Evolutionary conservation across 2,888 invertebrate species (phyloP).

Genomic region (Pteria penguin): DNA sequence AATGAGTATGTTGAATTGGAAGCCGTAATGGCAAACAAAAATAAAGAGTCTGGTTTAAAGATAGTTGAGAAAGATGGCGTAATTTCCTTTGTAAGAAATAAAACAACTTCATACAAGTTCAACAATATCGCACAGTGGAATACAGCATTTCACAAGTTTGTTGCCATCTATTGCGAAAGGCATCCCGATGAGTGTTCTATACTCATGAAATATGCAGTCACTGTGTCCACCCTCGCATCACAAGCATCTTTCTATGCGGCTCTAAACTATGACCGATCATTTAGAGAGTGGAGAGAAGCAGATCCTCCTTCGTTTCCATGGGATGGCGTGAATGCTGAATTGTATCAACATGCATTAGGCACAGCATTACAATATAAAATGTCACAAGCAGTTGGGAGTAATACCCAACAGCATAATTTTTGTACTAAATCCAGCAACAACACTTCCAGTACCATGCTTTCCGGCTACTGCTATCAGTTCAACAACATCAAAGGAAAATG

Average conservation of each 20-base stretch:
- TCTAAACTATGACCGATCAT: constrained; percentile 11
- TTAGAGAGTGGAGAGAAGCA: constrained; percentile 5
- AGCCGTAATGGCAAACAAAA: no score
- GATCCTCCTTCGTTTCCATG: background rate
- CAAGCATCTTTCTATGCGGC: background rate
- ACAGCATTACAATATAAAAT: no score
- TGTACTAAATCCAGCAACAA: no score
- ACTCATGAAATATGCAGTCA: constrained; percentile 2
- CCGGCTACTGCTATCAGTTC: background rate
- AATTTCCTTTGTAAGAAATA: no score
- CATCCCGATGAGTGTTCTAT: background rate
- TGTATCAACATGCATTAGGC: background rate
- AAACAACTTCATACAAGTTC: no score
- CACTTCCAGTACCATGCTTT: no score
- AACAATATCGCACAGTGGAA: background rate
- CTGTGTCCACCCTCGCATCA: background rate
- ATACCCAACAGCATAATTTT: no score
- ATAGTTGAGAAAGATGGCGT: no score
- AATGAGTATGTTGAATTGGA: no score
- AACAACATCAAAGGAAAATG: no score
- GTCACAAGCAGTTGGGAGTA: no score
- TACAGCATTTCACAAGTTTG: constrained; percentile 13
- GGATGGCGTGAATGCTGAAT: background rate
- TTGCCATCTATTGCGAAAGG: constrained; percentile 21
- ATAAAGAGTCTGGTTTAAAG: background rate